phyloP scores from a whole-genome alignment of 2,797 vertebrate genomes.

The Pogonophryne albipinna region DNA sequence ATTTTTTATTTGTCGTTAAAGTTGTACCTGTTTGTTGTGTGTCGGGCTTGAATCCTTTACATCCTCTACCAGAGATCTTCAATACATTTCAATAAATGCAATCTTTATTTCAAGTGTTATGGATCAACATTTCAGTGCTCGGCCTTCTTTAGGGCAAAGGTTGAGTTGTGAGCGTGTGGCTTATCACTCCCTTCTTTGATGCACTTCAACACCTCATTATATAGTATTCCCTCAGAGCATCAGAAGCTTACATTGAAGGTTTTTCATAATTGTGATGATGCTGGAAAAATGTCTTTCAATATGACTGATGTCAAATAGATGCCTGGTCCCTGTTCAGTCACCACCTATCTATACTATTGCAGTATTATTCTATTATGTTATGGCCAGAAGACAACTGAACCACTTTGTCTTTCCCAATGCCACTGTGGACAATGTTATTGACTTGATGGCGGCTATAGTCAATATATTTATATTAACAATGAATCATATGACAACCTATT shows the following conservation, averaged over 20 bases:
- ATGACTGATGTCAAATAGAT: not conserved
- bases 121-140: conserved; percentile 4
- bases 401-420: no score
- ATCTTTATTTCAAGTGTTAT: not conserved
- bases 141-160: not conserved
- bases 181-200: conserved; percentile 6
- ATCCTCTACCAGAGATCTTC: no score
- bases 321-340: not conserved
- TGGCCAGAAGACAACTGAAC: no score
- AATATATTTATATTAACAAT: no score
- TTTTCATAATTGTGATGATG: conserved; percentile 12
- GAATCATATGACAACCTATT: no score
- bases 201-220: conserved; percentile 1
- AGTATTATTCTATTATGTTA: not conserved
- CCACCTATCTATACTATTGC: not conserved
- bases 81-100: not conserved
- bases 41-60: no score
- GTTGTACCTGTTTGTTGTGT: no score
- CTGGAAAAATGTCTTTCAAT: not conserved
- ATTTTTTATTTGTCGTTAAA: no score
- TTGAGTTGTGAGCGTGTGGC: not conserved
- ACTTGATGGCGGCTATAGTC: no score
- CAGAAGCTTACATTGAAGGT: not conserved
- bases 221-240: conserved; percentile 1
- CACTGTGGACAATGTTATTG: no score